These are phyloP conservation scores for Erpetoichthys calabaricus DNA, from an alignment of 2,797 vertebrate species.

Conservation along the genomic window DNA sequence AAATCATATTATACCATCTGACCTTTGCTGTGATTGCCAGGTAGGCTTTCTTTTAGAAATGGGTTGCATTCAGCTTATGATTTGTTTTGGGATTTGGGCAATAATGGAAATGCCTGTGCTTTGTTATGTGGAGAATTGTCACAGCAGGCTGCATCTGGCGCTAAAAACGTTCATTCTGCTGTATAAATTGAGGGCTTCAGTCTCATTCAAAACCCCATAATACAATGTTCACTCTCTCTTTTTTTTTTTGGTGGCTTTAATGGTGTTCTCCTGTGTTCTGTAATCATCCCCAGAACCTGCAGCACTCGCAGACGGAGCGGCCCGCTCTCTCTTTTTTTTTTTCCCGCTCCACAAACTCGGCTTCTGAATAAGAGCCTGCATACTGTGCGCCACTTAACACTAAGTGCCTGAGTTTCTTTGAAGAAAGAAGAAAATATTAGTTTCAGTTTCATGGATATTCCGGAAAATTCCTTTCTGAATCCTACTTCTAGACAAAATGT, in stretches of 20 bases:
- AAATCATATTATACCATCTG: constrained; percentile 18
- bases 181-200: constrained; percentile 16
- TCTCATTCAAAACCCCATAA: constrained; percentile 21
- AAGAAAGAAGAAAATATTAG: too few species aligned
- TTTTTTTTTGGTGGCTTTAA: constrained; percentile 17
- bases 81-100: constrained; percentile 19
- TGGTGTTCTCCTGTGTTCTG: constrained; percentile 19
- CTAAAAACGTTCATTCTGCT: constrained; percentile 6
- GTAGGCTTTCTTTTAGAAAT: constrained; percentile 4
- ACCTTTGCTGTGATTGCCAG: constrained; percentile 7
- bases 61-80: constrained; percentile 14
- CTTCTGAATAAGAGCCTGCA: too few species aligned
- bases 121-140: constrained; percentile 10
- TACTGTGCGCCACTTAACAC: too few species aligned
- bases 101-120: constrained; percentile 15
- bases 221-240: constrained; percentile 13
- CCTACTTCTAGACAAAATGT: too few species aligned
- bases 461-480: too few species aligned
- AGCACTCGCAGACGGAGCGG: too few species aligned
- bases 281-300: constrained; percentile 11
- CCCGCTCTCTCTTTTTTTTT: too few species aligned
- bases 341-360: too few species aligned
- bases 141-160: constrained; percentile 8
- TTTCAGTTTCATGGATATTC: too few species aligned
- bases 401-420: too few species aligned